Conservation (phyloP, 2,113 vertebrate species). For the Epinephelus lanceolatus region DNA sequence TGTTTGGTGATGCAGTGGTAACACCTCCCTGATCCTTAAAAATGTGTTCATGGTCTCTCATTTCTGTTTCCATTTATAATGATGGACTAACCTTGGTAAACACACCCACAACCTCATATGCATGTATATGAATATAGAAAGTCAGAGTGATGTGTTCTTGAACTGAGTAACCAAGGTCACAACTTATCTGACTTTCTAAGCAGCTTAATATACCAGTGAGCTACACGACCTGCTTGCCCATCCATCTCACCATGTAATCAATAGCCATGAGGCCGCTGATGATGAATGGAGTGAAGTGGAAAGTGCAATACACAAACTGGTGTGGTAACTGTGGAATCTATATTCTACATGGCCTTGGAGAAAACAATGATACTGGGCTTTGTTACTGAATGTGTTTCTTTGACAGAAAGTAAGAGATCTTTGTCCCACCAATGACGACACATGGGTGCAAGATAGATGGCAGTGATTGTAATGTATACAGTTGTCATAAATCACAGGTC, state of each 20-base stretch:
- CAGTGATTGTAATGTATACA: background rate
- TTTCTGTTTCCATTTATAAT: background rate
- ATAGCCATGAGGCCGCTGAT: constrained; percentile 24
- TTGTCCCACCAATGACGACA: background rate
- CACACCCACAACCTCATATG: constrained; percentile 7
- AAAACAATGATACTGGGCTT: background rate
- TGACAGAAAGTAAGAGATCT: constrained; percentile 9
- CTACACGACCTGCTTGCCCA: constrained; percentile 5
- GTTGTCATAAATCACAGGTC: background rate
- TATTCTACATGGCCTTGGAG: background rate
- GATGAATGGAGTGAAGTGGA: constrained; percentile 42
- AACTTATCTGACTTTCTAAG: constrained; percentile 38
- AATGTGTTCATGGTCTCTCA: background rate
- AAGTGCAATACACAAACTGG: constrained; percentile 14
- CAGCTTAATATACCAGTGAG: constrained; percentile 45
- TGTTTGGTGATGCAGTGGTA: background rate
- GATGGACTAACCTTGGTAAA: constrained; percentile 23
- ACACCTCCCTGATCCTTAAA: background rate
- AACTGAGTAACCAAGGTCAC: constrained; percentile 30
- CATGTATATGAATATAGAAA: constrained; percentile 32
- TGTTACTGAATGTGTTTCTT: background rate
- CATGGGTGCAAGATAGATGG: background rate
- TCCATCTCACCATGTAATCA: constrained; percentile 56
- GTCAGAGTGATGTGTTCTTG: constrained; percentile 28
- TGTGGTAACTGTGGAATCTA: constrained; percentile 17